Conservation (phyloP, 2,888 invertebrate genomes). For the Microdon myrmicae region DNA sequence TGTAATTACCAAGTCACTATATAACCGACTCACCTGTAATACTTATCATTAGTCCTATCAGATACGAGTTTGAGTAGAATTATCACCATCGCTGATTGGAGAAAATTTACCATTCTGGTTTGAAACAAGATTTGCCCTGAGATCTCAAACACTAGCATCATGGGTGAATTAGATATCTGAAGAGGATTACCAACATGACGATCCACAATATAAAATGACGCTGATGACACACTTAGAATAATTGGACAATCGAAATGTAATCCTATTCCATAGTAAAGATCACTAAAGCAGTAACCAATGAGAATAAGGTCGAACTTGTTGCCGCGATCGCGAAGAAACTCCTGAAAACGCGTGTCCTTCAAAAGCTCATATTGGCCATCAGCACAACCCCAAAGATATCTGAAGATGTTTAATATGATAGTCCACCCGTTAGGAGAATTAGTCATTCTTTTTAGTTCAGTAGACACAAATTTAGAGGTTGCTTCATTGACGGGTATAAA, state of each 20-base stretch:
- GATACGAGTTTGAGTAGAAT: not conserved
- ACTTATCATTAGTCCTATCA: not conserved
- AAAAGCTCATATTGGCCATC: slow-evolving; percentile 58
- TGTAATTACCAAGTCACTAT: too few species aligned
- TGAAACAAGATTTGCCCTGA: slow-evolving; percentile 54
- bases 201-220: slow-evolving; percentile 53
- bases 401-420: slow-evolving; percentile 48
- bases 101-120: slow-evolving; percentile 55
- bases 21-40: slow-evolving; percentile 29
- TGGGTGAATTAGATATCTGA: slow-evolving; percentile 53
- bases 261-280: slow-evolving; percentile 56
- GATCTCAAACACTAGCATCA: not conserved
- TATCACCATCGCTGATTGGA: not conserved
- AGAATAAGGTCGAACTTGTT: slow-evolving; percentile 57
- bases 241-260: slow-evolving; percentile 60
- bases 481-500: slow-evolving; percentile 55
- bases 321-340: slow-evolving; percentile 57
- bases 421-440: slow-evolving; percentile 54
- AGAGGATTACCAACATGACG: slow-evolving; percentile 57
- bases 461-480: slow-evolving; percentile 50
- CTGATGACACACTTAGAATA: slow-evolving; percentile 54
- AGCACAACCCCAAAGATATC: slow-evolving; percentile 53
- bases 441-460: slow-evolving; percentile 53
- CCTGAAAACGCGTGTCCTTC: slow-evolving; percentile 56
- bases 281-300: slow-evolving; percentile 46